Conservation (phyloP, 1,140 invertebrate species). For the Liolophura sinensis region DNA sequence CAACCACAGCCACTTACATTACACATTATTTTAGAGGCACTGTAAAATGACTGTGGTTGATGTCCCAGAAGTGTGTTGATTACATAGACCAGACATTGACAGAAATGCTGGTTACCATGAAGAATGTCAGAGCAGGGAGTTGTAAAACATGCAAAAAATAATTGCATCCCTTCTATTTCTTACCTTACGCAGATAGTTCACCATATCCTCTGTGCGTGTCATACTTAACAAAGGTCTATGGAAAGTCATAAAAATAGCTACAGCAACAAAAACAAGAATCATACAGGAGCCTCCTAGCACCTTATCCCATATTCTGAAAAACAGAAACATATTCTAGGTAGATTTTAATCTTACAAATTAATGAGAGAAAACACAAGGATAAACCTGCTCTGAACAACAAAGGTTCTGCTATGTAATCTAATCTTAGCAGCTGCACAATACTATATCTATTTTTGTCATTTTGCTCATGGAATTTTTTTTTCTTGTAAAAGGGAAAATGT, state of each 20-base stretch:
- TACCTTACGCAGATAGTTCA: constrained; percentile 71
- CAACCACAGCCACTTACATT: too few species aligned
- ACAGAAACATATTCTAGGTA: constrained; percentile 13
- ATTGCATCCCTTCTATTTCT: constrained; percentile 18
- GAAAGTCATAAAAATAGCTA: constrained; percentile 73
- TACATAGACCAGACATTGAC: too few species aligned
- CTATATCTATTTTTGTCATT: too few species aligned
- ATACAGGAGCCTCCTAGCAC: constrained; percentile 80
- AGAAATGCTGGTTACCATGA: too few species aligned
- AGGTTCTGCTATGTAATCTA: neutral
- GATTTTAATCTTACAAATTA: too few species aligned
- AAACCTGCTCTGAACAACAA: neutral
- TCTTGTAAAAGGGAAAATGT: too few species aligned
- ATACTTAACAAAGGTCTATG: constrained; percentile 69
- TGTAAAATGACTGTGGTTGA: too few species aligned
- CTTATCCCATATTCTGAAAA: constrained; percentile 84
- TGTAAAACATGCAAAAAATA: neutral
- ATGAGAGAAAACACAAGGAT: too few species aligned
- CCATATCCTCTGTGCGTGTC: constrained; percentile 64
- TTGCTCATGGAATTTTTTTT: too few species aligned
- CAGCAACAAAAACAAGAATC: constrained; percentile 77
- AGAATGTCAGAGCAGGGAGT: neutral
- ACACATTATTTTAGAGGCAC: too few species aligned
- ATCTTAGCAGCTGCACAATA: too few species aligned
- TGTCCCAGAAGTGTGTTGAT: too few species aligned